A percentile compares a stretch with the other conserved stretches of the same genome.
These are phyloP conservation scores for Caenorhabditis imperialis DNA, from an alignment of 2,888 invertebrate genomes.

Conservation along the genomic window DNA sequence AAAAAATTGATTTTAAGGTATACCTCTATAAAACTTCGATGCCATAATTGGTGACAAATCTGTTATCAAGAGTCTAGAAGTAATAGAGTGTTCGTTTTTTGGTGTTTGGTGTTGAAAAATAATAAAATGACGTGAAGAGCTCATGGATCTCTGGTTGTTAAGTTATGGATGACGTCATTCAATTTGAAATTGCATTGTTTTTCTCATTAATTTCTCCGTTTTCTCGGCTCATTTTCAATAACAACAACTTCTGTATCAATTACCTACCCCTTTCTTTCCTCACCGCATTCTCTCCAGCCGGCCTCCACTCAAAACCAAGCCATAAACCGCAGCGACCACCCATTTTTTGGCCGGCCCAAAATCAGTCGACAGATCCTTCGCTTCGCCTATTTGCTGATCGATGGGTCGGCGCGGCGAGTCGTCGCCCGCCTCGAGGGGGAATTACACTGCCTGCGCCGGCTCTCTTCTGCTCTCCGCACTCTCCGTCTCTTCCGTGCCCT, in stretches of 20 bases:
- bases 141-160: not conserved
- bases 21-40: too few relatives aligned
- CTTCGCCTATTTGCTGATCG: slow-evolving; percentile 40
- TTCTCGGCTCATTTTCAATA: too few relatives aligned
- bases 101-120: slow-evolving; percentile 15
- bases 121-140: slow-evolving; percentile 18
- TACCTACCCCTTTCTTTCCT: too few relatives aligned
- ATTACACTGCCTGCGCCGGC: slow-evolving; percentile 38
- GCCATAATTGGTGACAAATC: too few relatives aligned
- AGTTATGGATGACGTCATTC: not conserved
- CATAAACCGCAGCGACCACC: too few relatives aligned
- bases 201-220: too few relatives aligned
- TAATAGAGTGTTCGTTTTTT: slow-evolving; percentile 23
- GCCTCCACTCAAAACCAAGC: too few relatives aligned
- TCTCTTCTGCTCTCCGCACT: slow-evolving; percentile 15
- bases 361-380: not conserved
- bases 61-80: too few relatives aligned
- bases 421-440: slow-evolving; percentile 27
- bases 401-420: slow-evolving; percentile 30
- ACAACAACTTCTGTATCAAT: too few relatives aligned
- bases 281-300: too few relatives aligned
- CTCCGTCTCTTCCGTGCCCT: slow-evolving; percentile 7
- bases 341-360: not conserved
- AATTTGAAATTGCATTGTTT: too few relatives aligned
- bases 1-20: slow-evolving; percentile 1